These are phyloP conservation scores for Eumerus sabulonum DNA, from an alignment of 2,888 invertebrate genomes.

Conservation along the genomic window DNA sequence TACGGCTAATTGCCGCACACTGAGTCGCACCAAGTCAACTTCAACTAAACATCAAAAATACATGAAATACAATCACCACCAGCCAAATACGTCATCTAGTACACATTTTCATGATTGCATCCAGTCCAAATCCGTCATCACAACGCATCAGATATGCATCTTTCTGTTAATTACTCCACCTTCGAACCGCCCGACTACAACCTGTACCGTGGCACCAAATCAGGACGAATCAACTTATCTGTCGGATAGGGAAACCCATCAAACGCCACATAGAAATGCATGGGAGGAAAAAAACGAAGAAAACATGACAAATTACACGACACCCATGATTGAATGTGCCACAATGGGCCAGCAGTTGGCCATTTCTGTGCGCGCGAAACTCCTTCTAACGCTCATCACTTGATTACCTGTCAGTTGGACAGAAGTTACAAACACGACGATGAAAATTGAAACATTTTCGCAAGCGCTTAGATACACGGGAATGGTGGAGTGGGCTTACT, in stretches of 20 bases:
- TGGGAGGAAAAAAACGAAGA: conserved; percentile 31
- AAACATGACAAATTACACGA: conserved; percentile 68
- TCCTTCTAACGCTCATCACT: conserved; percentile 52
- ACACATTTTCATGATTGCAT: conserved; percentile 54
- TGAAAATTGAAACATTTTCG: conserved; percentile 66
- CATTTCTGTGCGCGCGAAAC: conserved; percentile 42
- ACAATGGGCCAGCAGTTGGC: conserved; percentile 1
- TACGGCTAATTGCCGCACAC: conserved; percentile 51
- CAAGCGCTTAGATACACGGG: conserved; percentile 23
- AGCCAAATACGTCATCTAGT: conserved; percentile 35
- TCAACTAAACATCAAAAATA: conserved; percentile 25
- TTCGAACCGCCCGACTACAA: conserved; percentile 37
- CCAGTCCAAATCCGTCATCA: conserved; percentile 40
- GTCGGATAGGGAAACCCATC: conserved; percentile 17
- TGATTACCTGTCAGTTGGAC: conserved; percentile 57
- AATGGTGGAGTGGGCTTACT: conserved; percentile 3
- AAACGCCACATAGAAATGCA: conserved; percentile 52
- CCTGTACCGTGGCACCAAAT: conserved; percentile 39
- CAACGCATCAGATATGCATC: conserved; percentile 60
- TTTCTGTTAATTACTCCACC: conserved; percentile 65
- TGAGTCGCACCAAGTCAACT: conserved; percentile 36
- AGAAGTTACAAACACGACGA: conserved; percentile 22
- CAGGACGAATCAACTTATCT: conserved; percentile 31
- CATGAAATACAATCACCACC: conserved; percentile 19
- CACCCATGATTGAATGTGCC: conserved; percentile 51